Percentiles rank a stretch among this genome's conserved stretches.
Conservation (phyloP, 2,888 invertebrate species). For the Chrysolina americana region DNA sequence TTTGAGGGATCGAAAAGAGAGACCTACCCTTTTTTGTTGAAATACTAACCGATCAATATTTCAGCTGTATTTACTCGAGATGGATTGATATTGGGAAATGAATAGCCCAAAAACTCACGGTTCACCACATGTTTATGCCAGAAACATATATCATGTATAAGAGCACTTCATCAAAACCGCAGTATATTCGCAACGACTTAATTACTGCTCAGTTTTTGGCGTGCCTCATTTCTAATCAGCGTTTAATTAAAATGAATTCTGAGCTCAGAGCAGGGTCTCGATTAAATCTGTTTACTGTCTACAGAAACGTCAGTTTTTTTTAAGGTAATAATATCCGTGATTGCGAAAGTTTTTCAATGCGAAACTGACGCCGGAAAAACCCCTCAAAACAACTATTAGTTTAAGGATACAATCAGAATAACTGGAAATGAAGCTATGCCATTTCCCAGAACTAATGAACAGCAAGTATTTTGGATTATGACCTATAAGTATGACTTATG, state of each 20-base stretch:
- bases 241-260: constrained; percentile 6
- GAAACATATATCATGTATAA: background rate
- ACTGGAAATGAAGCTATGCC: no score
- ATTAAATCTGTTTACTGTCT: constrained; percentile 2
- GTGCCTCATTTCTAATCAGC: background rate
- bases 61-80: background rate
- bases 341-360: background rate
- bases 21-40: no score
- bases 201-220: background rate
- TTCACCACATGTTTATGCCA: background rate
- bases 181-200: background rate
- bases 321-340: background rate
- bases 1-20: no score
- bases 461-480: no score
- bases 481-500: no score
- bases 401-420: no score
- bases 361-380: no score
- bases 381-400: no score
- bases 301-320: background rate
- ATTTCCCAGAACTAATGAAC: no score
- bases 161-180: constrained; percentile 12
- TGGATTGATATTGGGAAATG: background rate
- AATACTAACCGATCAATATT: no score
- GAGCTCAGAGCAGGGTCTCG: background rate
- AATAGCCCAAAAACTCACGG: background rate